These are phyloP conservation scores for Steinernema carpocapsae DNA, from an alignment of 2,888 invertebrate genomes.

Conservation along the genomic window DNA sequence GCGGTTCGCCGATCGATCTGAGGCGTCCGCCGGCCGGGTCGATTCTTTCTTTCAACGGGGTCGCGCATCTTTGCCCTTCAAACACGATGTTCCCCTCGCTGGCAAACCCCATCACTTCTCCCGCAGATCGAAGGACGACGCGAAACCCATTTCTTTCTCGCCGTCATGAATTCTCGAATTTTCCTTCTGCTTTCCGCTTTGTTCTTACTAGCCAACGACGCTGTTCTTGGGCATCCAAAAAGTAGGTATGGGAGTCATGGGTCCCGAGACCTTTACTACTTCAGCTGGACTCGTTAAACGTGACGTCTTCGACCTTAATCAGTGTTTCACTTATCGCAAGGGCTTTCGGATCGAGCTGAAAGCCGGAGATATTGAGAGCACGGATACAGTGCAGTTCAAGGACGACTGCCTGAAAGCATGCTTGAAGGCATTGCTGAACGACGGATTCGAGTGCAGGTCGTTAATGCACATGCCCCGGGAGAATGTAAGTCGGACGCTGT, in stretches of 20 bases:
- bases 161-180: background rate
- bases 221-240: too few species aligned
- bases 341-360: constrained; percentile 38
- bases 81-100: background rate
- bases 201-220: too few species aligned
- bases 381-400: constrained; percentile 41
- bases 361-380: constrained; percentile 40
- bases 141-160: background rate
- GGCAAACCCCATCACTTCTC: background rate
- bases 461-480: constrained; percentile 41
- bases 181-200: background rate
- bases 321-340: constrained; percentile 37
- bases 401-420: constrained; percentile 43
- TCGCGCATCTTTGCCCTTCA: constrained; percentile 22
- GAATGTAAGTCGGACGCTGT: constrained; percentile 32
- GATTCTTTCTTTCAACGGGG: constrained; percentile 28
- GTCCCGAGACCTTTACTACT: too few species aligned
- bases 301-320: constrained; percentile 38
- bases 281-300: background rate
- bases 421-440: constrained; percentile 37
- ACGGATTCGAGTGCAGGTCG: constrained; percentile 37
- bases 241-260: too few species aligned
- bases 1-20: background rate
- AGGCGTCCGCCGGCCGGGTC: constrained; percentile 1
- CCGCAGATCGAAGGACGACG: constrained; percentile 12